Evolutionary conservation across 2,797 vertebrate genomes (phyloP), one percentile per base, ranked within the genome.

Genomic region (Limosa lapponica): DNA sequence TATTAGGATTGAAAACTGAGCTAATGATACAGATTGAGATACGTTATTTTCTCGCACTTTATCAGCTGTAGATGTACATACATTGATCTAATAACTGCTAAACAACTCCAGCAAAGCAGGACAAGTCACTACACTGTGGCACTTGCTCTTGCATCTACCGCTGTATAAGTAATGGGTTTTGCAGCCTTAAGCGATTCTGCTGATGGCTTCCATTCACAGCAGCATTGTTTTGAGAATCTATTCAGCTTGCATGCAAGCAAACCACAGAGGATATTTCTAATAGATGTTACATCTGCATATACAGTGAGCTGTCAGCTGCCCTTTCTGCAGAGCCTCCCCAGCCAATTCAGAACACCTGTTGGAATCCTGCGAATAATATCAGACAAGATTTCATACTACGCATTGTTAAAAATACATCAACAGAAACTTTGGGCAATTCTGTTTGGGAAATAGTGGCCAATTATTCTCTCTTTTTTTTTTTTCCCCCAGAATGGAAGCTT

Each of bases 271-370:
- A 37, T 87, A 69, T 89, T 93, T 77, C 92, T 91, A 78, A 93
- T 81, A 88, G 90, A 86, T 73, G 89, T 51, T 91, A 75, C 74
- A 85, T 89, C 91, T 95, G 95, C 94, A 93, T 78, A 82, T 69
- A 82, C 80, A 62, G 80, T 51, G 55, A 90, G 94, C 74, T 95
- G 93, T 89, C 65, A 88, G 96, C 90, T 49, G 62, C 93, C 89
- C 88, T 74, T 73, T 70, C 80, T 51, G 66, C 87, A 84, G 6
- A 90, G 78, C 86, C 89, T 95, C 90, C 95, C 95, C 89, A 71
- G 83, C 90, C 96, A 93, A 95, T 95, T 96, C 66, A 41, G 79
- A 91, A 79, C 97, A 97, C 95, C 97, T 97, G 97, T 85, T 96
- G 86, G 73, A 67, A 91, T 72, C 88, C 67, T 27, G 34, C 3